Base-by-base conservation (phyloP, 2,888 invertebrate species). In the Acronicta leporina region DNA sequence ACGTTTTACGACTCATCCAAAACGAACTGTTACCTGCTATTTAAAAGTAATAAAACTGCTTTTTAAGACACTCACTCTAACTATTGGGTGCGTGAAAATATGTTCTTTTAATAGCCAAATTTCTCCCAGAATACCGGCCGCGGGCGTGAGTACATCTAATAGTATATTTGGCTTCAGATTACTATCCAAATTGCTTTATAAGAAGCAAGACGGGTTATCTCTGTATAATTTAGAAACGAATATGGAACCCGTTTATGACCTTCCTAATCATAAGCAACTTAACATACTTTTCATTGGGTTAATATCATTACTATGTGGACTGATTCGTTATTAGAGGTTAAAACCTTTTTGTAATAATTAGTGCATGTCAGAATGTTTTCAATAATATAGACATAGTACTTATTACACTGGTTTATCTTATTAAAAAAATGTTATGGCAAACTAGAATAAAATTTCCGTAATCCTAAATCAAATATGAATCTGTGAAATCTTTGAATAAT, bases 21-120 rank as follows among this genome's bases (percentile, higher is more conserved):
- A 84, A 87, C 81, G 83, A 85, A 86, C 87, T 88, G 86, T 87
- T 87, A 88, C 88, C 87, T 86, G 84, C 87, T 84, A 91, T 93
- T 92, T 90, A 90, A 91, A 91, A 89, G 90, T 82, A 82, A 90
- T 92, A 92, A 92, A 92, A 89, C 77, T 68, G 85, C 82, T 87
- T 91, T 91, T 89, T 86, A 86, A 88, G 79, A 82, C 81, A 87
- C 82, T 86, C 79, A 80, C 79, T 81, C 80, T 82, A 84, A 86
- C 85, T 87, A 86, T 88, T 85, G 80, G 84, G 81, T 88, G 87
- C 87, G 90, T 91, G 87, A 88, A 91, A 92, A 90, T 89, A 91
- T 91, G 86, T 88, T 84, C 66, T 84, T 89, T 91, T 92, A 92
- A 92, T 91, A 84, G 86, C 72, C 80, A 76, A 86, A 87, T 85